phyloP scores from a whole-genome alignment of 2,888 invertebrate genomes.

The Epiblema foenella region DNA sequence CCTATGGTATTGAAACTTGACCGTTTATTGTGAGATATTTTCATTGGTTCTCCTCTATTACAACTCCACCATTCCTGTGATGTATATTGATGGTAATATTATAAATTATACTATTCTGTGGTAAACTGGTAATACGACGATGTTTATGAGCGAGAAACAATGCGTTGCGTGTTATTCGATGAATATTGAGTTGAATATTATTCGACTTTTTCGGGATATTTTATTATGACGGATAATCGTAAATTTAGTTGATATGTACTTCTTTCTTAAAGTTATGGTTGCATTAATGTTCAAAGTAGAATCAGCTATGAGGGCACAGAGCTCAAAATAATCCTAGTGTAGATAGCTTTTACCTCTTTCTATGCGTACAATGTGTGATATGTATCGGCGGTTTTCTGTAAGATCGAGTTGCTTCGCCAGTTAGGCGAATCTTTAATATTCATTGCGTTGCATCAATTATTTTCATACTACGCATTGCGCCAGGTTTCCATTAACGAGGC shows the following conservation, averaged over 20 bases:
- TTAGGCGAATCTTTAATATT: no score
- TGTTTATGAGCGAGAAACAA: constrained; percentile 19
- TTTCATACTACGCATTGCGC: no score
- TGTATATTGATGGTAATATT: constrained; percentile 6
- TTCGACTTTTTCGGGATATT: constrained; percentile 12
- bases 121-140: no score
- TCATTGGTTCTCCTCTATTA: constrained; percentile 36
- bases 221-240: constrained; percentile 4
- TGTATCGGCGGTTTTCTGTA: background rate
- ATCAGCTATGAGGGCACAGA: no score
- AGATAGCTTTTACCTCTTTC: no score
- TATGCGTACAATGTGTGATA: background rate
- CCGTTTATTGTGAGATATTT: constrained; percentile 37
- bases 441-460: no score
- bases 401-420: background rate
- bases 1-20: constrained; percentile 28
- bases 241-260: constrained; percentile 2
- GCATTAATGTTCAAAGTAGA: no score
- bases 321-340: no score
- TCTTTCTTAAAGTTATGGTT: constrained; percentile 7
- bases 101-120: no score
- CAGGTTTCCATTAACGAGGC: background rate
- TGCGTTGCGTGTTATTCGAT: no score
- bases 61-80: constrained; percentile 16
- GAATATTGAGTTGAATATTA: constrained; percentile 17